Evolutionary conservation across 2,113 vertebrate species (phyloP), one percentile per base, ranked within the genome.

Genomic region (Anoplopoma fimbria): DNA sequence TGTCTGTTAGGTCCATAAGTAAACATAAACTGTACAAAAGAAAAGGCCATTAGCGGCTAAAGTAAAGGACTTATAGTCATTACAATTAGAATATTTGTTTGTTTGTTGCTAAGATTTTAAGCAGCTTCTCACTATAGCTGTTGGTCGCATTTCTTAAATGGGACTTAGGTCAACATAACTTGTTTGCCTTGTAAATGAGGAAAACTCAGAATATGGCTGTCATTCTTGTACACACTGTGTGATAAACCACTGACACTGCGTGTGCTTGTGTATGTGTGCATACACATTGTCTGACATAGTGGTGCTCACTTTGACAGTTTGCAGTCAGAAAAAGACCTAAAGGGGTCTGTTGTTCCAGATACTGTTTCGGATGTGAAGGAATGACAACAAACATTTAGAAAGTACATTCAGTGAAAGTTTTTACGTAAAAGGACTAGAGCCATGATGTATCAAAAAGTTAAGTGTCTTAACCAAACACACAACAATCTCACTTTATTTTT

Each of bases 241-340:
- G 29, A 65, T 25, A 42, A 31, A 45, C 7, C 15, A 10, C 25
- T 10, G 25, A 68, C 40, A 65, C 36, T 42, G 36, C 19, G 36
- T 67, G 6, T 67, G 34, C 6, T 67, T 64, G 25, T 1, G 31
- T 77, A 72, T 33, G 82, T 85, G 77, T 80, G 69, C 38, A 13
- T 58, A 80, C 34, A 61, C 58, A 79, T 76, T 57, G 70, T 89
- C 69, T 87, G 62, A 87, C 85, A 89, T 6, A 9, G 29, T 9
- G 19, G 51, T 75, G 79, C 33, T 72, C 60, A 65, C 42, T 88
- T 69, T 88, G 65, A 62, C 79, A 82, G 19, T 69, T 79, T 73
- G 27, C 5, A 10, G 77, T 55, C 21, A 85, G 21, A 81, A 73
- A 76, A 15, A 70, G 55, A 14, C 9, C 29, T 63, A 83, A 65